These are phyloP conservation scores for Varecia variegata DNA, from an alignment of 2,797 vertebrate genomes.

Conservation along the genomic window DNA sequence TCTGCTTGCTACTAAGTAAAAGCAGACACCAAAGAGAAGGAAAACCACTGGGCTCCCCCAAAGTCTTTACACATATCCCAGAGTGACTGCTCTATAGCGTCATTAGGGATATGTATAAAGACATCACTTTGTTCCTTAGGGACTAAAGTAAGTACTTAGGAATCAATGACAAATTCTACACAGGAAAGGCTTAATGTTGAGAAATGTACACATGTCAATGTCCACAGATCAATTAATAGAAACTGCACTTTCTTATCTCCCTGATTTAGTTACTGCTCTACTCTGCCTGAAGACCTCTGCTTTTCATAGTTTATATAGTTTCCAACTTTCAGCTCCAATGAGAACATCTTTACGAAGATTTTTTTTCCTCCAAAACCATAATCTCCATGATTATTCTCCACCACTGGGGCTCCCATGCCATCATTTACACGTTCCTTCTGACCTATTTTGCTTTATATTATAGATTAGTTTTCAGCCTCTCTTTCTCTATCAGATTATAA, in stretches of 20 bases:
- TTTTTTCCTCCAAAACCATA: neutral
- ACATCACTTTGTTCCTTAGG: neutral
- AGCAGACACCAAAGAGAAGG: neutral
- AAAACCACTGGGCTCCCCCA: neutral
- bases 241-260: neutral
- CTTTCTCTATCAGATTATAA: neutral
- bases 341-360: neutral
- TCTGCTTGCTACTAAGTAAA: neutral
- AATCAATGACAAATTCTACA: neutral
- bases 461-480: neutral
- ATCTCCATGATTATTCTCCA: neutral
- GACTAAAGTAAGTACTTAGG: neutral
- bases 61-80: neutral
- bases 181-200: neutral
- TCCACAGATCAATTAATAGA: neutral
- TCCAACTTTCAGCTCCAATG: neutral
- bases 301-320: neutral
- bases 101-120: neutral
- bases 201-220: neutral
- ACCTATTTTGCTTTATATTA: neutral
- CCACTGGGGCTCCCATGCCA: neutral
- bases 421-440: neutral
- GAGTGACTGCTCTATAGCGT: neutral
- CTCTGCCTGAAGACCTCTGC: neutral
- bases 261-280: neutral